These are phyloP conservation scores for Archilochus colubris DNA, from an alignment of 2,113 vertebrate species.

Conservation along the genomic window DNA sequence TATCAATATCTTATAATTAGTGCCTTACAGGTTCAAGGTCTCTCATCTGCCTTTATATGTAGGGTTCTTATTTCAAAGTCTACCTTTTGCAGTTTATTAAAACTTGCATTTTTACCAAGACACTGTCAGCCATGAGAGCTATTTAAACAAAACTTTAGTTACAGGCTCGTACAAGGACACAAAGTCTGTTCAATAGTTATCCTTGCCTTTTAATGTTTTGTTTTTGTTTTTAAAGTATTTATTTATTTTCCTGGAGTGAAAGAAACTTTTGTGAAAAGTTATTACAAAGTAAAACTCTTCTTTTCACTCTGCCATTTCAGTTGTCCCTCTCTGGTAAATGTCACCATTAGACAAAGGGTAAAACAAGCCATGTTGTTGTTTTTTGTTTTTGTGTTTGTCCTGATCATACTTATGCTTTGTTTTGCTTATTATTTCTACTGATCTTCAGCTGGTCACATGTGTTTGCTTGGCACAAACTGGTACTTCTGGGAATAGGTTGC, in stretches of 20 bases:
- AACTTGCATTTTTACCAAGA: not conserved
- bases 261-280: not conserved
- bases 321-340: not conserved
- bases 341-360: not conserved
- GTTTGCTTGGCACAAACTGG: not conserved
- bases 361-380: not conserved
- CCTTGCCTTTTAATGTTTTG: not conserved
- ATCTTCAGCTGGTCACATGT: not conserved
- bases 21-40: not conserved
- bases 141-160: constrained; percentile 19
- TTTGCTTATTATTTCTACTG: not conserved
- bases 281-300: not conserved
- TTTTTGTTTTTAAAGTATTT: not conserved
- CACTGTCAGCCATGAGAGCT: not conserved
- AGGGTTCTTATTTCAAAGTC: not conserved
- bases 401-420: not conserved
- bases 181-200: constrained; percentile 12
- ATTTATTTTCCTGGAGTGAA: not conserved
- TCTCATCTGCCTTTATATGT: not conserved
- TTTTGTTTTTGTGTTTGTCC: not conserved
- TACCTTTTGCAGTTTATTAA: not conserved
- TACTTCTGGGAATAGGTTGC: not conserved
- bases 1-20: not conserved
- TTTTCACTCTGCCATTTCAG: not conserved
- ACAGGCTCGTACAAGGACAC: not conserved